These are phyloP conservation scores for Spicauda simplicius DNA, from an alignment of 2,888 invertebrate genomes.

Conservation along the genomic window DNA sequence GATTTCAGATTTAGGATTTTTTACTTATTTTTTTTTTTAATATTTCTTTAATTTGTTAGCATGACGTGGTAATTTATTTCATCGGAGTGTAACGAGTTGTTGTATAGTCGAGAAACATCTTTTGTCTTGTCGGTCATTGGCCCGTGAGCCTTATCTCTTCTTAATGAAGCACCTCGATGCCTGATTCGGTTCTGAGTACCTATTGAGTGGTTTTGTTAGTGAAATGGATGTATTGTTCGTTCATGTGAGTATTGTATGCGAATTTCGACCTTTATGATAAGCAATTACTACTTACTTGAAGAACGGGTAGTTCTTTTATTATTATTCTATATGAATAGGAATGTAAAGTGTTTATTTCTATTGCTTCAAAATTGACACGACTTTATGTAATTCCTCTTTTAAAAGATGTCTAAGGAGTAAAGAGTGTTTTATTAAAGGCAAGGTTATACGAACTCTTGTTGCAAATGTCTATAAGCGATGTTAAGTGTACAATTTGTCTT, in stretches of 20 bases:
- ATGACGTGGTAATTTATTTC: background rate
- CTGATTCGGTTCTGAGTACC: slow-evolving; percentile 22
- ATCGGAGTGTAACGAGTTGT: slow-evolving; percentile 8
- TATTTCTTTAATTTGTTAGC: background rate
- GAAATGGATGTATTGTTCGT: slow-evolving; percentile 30
- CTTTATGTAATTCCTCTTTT: no score
- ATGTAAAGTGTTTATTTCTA: no score
- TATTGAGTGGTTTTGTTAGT: slow-evolving; percentile 25
- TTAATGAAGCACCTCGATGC: slow-evolving; percentile 19
- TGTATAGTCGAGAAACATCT: slow-evolving; percentile 23
- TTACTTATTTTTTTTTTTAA: background rate
- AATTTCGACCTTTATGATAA: slow-evolving; percentile 10
- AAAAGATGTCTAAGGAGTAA: no score
- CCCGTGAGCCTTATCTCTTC: slow-evolving; percentile 22
- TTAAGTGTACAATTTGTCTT: no score
- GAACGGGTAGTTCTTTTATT: background rate
- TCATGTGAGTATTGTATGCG: slow-evolving; percentile 25
- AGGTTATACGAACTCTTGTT: no score
- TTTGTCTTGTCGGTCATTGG: slow-evolving; percentile 37
- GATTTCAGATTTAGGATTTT: background rate
- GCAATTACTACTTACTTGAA: background rate
- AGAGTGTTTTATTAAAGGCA: no score
- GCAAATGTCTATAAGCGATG: no score
- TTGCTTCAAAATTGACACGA: no score
- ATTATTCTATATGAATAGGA: no score